Evolutionary conservation across 2,888 invertebrate genomes (phyloP).

Genomic region (Torymus texanus): DNA sequence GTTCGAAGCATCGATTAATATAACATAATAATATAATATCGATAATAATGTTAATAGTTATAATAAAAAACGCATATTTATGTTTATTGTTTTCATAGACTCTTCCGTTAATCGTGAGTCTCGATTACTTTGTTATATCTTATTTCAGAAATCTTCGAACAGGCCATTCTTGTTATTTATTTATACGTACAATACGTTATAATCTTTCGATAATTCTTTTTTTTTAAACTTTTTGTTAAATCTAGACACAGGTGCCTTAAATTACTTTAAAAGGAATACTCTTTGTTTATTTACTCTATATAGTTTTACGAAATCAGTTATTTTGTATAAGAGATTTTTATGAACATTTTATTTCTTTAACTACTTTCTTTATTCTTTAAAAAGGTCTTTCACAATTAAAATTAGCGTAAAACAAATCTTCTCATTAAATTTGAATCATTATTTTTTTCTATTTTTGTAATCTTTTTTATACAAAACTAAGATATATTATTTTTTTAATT

Average conservation of each 20-base stretch:
- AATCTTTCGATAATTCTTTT: constrained; percentile 16
- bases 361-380: no score
- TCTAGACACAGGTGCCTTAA: constrained; percentile 5
- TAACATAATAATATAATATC: constrained; percentile 46
- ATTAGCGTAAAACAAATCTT: no score
- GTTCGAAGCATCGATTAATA: constrained; percentile 46
- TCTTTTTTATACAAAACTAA: no score
- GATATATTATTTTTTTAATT: no score
- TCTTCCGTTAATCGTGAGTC: constrained; percentile 8
- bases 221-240: not conserved
- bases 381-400: no score
- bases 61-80: constrained; percentile 37
- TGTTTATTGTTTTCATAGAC: constrained; percentile 20
- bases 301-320: no score
- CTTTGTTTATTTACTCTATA: constrained; percentile 25
- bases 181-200: constrained; percentile 35
- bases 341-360: no score
- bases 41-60: constrained; percentile 46
- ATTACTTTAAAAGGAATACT: constrained; percentile 4
- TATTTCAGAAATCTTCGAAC: not conserved
- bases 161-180: constrained; percentile 7
- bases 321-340: no score
- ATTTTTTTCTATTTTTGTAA: no score
- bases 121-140: not conserved
- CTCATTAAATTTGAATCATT: no score